A percentile compares a stretch with the other conserved stretches of the same genome.
These are phyloP conservation scores for Galbula dea DNA, from an alignment of 2,113 vertebrate genomes.

Conservation along the genomic window DNA sequence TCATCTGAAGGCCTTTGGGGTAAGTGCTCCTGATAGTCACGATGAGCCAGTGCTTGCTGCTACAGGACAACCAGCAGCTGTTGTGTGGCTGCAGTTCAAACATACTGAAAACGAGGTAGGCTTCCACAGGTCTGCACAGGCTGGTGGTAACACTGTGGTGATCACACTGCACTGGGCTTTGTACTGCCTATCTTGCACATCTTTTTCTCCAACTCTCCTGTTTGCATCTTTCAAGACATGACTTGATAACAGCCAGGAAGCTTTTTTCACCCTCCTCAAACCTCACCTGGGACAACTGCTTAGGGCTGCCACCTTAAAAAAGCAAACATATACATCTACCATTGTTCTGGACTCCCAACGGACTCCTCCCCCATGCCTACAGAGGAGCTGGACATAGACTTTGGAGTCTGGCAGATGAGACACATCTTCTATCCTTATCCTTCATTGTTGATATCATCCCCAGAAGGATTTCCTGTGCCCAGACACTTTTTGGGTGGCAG, in stretches of 20 bases:
- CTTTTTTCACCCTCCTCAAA: background rate
- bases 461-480: background rate
- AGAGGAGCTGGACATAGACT: background rate
- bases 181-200: background rate
- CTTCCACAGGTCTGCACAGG: background rate
- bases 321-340: background rate
- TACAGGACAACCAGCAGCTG: background rate
- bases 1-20: background rate
- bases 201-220: background rate
- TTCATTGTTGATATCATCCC: background rate
- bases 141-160: background rate
- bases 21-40: background rate
- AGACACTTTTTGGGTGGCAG: background rate
- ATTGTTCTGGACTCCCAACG: background rate
- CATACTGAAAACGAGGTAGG: rapidly evolving
- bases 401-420: background rate
- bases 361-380: no score
- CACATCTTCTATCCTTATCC: background rate
- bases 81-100: background rate
- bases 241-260: background rate
- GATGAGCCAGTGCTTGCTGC: rapidly evolving
- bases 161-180: rapidly evolving
- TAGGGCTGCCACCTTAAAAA: background rate
- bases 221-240: background rate
- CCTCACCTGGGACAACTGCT: background rate